Conservation (phyloP, 1,140 invertebrate genomes). For the Adoxophyes honmai region DNA sequence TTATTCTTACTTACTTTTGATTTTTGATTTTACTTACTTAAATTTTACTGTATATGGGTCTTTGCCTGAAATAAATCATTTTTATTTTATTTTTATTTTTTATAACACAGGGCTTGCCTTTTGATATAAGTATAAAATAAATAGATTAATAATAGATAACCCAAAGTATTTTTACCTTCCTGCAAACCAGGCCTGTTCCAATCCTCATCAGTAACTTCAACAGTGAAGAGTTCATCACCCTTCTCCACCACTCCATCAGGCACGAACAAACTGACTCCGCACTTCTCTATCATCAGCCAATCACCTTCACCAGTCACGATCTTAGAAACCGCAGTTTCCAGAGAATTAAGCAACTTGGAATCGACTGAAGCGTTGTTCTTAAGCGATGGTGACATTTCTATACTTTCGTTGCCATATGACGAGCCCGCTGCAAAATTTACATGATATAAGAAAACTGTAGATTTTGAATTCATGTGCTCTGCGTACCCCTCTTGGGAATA, state of each 20-base stretch:
- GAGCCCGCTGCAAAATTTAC: constrained; percentile 80
- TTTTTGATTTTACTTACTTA: no score
- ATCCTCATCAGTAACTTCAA: constrained; percentile 84
- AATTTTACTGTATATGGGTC: no score
- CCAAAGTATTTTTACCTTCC: constrained; percentile 78
- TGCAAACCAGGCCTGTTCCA: constrained; percentile 81
- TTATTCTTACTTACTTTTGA: no score
- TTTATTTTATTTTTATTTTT: no score
- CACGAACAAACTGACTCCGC: constrained; percentile 82
- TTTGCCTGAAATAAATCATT: no score
- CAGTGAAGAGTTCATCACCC: constrained; percentile 80
- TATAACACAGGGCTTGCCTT: no score
- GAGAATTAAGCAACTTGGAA: constrained; percentile 65
- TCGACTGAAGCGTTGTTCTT: constrained; percentile 80
- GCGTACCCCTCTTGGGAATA: no score
- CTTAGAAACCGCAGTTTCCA: constrained; percentile 58
- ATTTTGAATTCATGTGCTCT: no score
- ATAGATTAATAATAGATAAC: no score
- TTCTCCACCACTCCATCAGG: constrained; percentile 83
- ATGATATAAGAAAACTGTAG: constrained; percentile 10
- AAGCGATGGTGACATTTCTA: constrained; percentile 68
- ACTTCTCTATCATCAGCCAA: constrained; percentile 81
- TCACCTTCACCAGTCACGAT: constrained; percentile 78
- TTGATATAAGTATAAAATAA: no score
- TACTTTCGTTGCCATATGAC: constrained; percentile 79